Conservation (phyloP, 2,113 vertebrate species). For the Otolemur garnettii region DNA sequence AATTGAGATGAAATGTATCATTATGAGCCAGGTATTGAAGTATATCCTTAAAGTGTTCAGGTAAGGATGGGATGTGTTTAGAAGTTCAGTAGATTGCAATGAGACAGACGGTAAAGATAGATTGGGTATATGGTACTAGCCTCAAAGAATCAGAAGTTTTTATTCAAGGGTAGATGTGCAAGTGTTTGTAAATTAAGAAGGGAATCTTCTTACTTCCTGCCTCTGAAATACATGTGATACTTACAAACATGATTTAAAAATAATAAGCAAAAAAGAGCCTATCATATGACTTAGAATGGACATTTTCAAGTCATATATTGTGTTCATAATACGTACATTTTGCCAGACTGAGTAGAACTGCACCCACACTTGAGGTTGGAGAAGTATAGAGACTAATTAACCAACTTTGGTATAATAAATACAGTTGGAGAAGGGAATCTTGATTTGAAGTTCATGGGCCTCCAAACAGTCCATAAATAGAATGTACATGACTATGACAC, state of each 20-base stretch:
- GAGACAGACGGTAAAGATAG: not conserved
- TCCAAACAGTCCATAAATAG: not conserved
- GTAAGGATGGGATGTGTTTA: not conserved
- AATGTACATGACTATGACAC: not conserved
- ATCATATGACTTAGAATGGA: not conserved
- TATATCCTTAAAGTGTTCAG: not conserved
- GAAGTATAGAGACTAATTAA: not conserved
- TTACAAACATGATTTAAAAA: not conserved
- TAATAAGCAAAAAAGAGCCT: not conserved
- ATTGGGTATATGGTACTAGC: not conserved
- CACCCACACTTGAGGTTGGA: not conserved
- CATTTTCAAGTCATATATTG: not conserved
- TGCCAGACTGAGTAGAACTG: not conserved
- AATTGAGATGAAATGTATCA: not conserved
- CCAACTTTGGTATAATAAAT: not conserved
- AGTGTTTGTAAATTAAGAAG: not conserved
- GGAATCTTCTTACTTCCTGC: not conserved
- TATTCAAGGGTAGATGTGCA: not conserved
- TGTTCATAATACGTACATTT: not conserved
- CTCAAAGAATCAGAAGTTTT: not conserved
- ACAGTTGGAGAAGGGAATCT: not conserved
- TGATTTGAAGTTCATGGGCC: not conserved
- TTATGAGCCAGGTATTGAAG: not conserved
- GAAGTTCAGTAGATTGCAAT: not conserved
- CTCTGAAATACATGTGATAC: not conserved